Evolutionary conservation across 2,113 vertebrate species (phyloP).

Genomic region (Circaetus cinerascens): DNA sequence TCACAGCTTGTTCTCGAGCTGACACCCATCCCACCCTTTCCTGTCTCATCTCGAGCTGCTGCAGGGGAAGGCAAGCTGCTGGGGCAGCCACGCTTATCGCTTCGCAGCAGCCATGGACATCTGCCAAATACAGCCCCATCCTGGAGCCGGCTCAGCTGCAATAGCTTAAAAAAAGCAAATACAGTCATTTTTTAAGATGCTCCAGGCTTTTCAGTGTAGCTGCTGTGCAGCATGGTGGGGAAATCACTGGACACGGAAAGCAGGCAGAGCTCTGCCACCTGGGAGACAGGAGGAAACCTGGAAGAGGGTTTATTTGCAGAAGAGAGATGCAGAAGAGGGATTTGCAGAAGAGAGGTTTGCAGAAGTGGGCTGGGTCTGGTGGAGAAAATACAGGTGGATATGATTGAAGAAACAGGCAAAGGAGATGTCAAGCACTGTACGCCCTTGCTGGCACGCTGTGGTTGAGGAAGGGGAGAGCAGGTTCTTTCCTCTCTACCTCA

Average conservation of each 20-base stretch:
- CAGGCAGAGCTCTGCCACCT: neutral
- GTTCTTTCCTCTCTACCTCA: neutral
- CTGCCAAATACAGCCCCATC: neutral
- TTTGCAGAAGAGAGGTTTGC: neutral
- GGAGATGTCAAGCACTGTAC: rapidly evolving
- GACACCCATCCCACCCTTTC: conserved; percentile 44
- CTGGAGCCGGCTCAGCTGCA: neutral
- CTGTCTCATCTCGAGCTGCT: neutral
- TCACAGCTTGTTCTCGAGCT: neutral
- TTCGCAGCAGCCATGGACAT: neutral
- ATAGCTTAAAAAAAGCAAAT: neutral
- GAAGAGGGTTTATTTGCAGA: neutral
- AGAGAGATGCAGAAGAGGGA: neutral
- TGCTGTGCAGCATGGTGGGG: rapidly evolving
- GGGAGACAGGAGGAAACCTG: neutral
- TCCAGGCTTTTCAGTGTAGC: neutral
- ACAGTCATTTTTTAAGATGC: neutral
- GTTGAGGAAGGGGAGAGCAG: neutral
- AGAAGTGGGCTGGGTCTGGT: neutral
- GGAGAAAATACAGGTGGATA: neutral
- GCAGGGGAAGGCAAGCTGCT: neutral
- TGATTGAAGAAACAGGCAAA: neutral
- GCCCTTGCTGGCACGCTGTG: neutral
- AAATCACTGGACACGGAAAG: rapidly evolving
- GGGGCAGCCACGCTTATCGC: neutral